Conservation (phyloP, 2,113 vertebrate species). For the Lycocorax pyrrhopterus region DNA sequence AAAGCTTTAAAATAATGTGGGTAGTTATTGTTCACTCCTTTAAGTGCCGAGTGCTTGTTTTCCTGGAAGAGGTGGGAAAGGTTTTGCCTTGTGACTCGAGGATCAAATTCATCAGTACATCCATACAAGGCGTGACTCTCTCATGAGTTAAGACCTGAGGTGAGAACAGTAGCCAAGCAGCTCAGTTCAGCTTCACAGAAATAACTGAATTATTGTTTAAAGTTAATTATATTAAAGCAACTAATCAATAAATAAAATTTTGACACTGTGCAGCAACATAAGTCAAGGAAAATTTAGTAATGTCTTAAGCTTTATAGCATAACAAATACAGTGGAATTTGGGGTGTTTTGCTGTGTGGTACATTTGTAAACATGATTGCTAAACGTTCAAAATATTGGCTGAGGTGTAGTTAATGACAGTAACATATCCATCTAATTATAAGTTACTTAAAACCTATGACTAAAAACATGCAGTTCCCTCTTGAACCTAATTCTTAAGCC, state of each 20-base stretch:
- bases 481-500: background rate
- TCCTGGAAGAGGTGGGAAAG: background rate
- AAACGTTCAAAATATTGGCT: background rate
- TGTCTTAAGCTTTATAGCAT: background rate
- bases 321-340: background rate
- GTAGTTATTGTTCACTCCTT: background rate
- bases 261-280: background rate
- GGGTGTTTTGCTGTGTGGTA: background rate
- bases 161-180: background rate
- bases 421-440: background rate
- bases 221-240: background rate
- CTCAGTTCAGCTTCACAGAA: background rate
- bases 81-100: background rate
- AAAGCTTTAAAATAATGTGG: background rate
- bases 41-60: background rate
- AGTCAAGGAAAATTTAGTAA: background rate
- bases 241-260: background rate
- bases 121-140: background rate
- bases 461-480: background rate
- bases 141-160: background rate
- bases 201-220: background rate
- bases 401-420: background rate
- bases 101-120: background rate
- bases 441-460: background rate
- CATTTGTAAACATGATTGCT: accelerated